Conservation (phyloP, 1,140 invertebrate genomes). For the Drosophila sp. region DNA sequence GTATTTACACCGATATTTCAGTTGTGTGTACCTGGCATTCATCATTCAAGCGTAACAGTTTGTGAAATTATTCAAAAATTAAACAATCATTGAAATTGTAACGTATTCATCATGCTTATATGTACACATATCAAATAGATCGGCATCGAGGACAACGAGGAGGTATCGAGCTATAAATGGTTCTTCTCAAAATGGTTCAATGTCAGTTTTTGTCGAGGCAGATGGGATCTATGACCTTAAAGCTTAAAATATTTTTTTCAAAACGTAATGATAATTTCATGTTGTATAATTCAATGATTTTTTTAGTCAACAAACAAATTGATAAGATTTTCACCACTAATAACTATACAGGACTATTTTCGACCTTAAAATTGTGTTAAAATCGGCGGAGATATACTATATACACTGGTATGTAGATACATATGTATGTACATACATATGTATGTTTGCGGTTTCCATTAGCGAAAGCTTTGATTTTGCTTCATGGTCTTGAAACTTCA, state of each 20-base stretch:
- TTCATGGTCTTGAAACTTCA: slow-evolving; percentile 4
- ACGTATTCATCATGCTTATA: neutral
- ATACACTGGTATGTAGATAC: neutral
- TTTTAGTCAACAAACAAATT: too few relatives aligned
- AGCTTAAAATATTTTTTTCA: too few relatives aligned
- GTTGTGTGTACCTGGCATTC: slow-evolving; percentile 4
- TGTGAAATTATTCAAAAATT: neutral
- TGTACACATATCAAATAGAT: neutral
- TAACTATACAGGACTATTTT: too few relatives aligned
- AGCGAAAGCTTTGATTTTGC: slow-evolving; percentile 10
- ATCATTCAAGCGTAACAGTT: slow-evolving; percentile 1
- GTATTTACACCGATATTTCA: slow-evolving; percentile 12
- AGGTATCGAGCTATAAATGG: neutral
- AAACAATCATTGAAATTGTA: slow-evolving; percentile 5
- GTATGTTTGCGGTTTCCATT: neutral
- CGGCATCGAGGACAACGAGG: neutral
- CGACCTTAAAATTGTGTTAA: too few relatives aligned
- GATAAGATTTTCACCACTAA: too few relatives aligned
- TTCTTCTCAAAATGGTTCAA: neutral
- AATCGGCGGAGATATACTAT: neutral
- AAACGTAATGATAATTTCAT: too few relatives aligned
- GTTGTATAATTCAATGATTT: too few relatives aligned
- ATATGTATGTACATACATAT: neutral
- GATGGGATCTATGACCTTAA: too few relatives aligned
- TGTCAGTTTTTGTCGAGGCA: neutral